Percentiles rank a stretch among this genome's conserved stretches.
phyloP scores from a whole-genome alignment of 2,888 invertebrate genomes.

The Dorcus parallelipipedus region DNA sequence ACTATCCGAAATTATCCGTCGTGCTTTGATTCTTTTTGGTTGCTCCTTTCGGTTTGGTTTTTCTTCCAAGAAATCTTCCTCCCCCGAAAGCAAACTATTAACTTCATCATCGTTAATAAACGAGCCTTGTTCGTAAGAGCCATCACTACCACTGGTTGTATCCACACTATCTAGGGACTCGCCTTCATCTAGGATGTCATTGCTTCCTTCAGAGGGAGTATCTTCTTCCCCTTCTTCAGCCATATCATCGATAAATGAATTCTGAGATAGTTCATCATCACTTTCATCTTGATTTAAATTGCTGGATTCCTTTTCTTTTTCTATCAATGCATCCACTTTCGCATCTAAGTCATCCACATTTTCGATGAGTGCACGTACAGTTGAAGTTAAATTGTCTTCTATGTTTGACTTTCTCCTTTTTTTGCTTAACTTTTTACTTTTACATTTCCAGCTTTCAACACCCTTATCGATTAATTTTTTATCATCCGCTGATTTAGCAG shows the following conservation, averaged over 20 bases:
- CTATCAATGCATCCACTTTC: background rate
- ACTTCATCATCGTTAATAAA: constrained; percentile 37
- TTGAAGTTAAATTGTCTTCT: too few species aligned
- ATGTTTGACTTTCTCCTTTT: background rate
- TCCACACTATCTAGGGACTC: constrained; percentile 41
- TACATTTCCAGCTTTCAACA: background rate
- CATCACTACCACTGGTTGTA: constrained; percentile 29
- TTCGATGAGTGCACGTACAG: too few species aligned
- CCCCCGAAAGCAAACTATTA: constrained; percentile 37
- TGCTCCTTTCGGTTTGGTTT: background rate
- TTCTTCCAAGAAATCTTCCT: constrained; percentile 29
- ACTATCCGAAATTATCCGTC: background rate
- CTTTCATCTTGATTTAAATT: constrained; percentile 17
- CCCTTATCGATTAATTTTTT: constrained; percentile 11
- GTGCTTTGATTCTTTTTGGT: constrained; percentile 1
- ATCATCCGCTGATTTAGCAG: background rate
- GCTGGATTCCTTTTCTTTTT: background rate
- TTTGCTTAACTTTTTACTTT: background rate
- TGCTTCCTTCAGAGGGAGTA: constrained; percentile 43
- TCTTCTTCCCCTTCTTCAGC: constrained; percentile 46
- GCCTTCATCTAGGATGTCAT: constrained; percentile 43
- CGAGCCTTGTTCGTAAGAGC: constrained; percentile 36
- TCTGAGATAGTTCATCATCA: constrained; percentile 17
- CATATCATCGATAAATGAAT: constrained; percentile 34
- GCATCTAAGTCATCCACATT: background rate